These are phyloP conservation scores for Pelochelys cantorii DNA, from an alignment of 2,797 vertebrate genomes.

Conservation along the genomic window DNA sequence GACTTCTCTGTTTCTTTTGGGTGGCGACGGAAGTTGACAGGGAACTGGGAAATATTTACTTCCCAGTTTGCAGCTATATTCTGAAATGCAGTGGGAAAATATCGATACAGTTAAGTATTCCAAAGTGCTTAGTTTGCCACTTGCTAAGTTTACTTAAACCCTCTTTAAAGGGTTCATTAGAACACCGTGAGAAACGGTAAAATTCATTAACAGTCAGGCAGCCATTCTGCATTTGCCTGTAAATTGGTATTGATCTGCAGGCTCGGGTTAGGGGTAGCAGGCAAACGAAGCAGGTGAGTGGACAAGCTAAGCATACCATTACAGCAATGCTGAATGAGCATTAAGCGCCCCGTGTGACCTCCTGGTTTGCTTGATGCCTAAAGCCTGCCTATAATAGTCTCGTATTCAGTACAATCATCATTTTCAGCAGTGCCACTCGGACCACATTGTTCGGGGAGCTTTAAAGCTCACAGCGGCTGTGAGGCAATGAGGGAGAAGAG, in stretches of 20 bases:
- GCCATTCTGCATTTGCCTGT: constrained; percentile 87
- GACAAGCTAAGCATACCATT: constrained; percentile 34
- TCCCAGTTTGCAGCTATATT: neutral
- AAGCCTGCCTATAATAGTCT: constrained; percentile 78
- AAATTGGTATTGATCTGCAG: constrained; percentile 88
- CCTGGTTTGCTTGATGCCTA: constrained; percentile 70
- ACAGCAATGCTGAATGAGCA: constrained; percentile 56
- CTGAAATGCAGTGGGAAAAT: constrained; percentile 27
- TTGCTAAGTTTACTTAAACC: constrained; percentile 84
- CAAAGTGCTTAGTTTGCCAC: constrained; percentile 68
- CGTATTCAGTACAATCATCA: constrained; percentile 59
- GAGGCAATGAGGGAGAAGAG: constrained; percentile 53
- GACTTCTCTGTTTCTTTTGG: constrained; percentile 14
- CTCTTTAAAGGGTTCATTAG: constrained; percentile 85
- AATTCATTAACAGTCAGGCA: constrained; percentile 88
- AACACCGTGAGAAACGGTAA: constrained; percentile 81
- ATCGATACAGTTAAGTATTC: constrained; percentile 60
- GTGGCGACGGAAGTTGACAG: neutral
- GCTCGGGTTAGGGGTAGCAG: constrained; percentile 52
- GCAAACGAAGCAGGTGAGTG: constrained; percentile 79
- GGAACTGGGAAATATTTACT: neutral
- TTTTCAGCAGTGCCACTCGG: constrained; percentile 71
- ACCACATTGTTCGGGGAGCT: constrained; percentile 76
- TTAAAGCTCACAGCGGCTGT: constrained; percentile 79
- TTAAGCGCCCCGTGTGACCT: constrained; percentile 70